Base-by-base conservation (phyloP, 2,797 vertebrate genomes). In the Enteromius thamalakanensis region DNA sequence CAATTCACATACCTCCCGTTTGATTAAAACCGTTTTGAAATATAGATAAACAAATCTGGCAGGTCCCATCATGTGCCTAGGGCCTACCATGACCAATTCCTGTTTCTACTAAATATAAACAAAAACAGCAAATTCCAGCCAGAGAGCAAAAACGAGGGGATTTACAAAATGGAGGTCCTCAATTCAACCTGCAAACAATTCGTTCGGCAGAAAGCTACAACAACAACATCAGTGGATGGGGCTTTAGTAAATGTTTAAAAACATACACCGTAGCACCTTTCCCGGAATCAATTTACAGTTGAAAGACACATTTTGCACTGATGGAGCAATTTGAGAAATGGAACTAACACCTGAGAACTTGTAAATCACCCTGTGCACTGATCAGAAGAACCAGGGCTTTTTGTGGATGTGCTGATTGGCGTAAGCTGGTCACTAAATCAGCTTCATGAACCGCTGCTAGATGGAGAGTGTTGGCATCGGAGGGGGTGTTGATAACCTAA, bases 1-100 rank as follows among this genome's bases (percentile, higher is more conserved):
- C 84, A 88, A 89, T 87, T 89, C 84, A 82, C 85, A 87, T 80
- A 88, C 75, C 86, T 83, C 64, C 87, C 86, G 88, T 91, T 89
- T 89, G 85, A 91, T 91, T 86, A 82, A 77, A 88, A 86, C 83
- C 89, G 76, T 92, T 92, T 91, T 64, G 32, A 82, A 88, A 86
- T 62, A 78, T 81, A 82, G 81, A 88, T 55, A 88, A 84, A 87
- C 83, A 88, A 81, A 68, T 82, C 71, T 88, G 82, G 90, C 89
- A 86, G 80, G 85, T 91, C 87, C 85, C 86, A 68, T 92, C 81
- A 62, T 83, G 79, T 85, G 72, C 70, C 67, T 65, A 37, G 17
- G 60, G 80, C 77, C 72, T 91, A 85, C 90, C 83, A 68, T 91
- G 87, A 90, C 86, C 85, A 85, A 83, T 90, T 89, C 60, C 71